Evolutionary conservation across 2,113 vertebrate species (phyloP).

Genomic region (Empidonax alnorum): DNA sequence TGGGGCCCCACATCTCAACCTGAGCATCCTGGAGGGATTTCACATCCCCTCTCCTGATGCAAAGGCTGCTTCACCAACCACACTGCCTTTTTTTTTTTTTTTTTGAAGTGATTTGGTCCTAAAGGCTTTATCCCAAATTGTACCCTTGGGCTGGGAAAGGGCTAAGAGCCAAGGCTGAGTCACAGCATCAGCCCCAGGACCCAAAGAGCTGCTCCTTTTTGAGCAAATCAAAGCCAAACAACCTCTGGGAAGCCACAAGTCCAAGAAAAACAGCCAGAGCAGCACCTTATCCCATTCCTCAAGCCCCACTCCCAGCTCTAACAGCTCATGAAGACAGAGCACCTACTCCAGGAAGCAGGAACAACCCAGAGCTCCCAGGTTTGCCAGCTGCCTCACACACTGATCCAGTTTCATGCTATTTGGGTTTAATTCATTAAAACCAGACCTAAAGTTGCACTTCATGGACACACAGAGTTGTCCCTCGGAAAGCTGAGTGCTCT

Average conservation of each 20-base stretch:
- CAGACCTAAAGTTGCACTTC: background rate
- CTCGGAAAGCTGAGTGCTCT: background rate
- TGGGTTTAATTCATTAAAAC: background rate
- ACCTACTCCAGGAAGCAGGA: background rate
- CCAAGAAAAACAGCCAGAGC: fast-evolving
- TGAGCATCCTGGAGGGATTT: background rate
- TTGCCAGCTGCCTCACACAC: background rate
- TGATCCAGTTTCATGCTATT: background rate
- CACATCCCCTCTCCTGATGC: fast-evolving
- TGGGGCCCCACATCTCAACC: background rate
- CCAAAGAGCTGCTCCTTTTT: background rate
- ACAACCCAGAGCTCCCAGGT: background rate
- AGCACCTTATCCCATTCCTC: background rate
- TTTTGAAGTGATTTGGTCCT: background rate
- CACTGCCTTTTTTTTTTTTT: no score
- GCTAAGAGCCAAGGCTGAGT: background rate
- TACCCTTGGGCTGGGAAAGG: background rate
- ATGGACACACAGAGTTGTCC: background rate
- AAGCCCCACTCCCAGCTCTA: background rate
- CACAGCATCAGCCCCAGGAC: background rate
- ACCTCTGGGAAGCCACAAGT: background rate
- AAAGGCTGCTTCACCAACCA: background rate
- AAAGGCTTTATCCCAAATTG: background rate
- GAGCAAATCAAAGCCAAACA: background rate
- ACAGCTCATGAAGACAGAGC: background rate